Evolutionary conservation across 2,888 invertebrate genomes (phyloP).

Genomic region (Platycheirus rosarum): DNA sequence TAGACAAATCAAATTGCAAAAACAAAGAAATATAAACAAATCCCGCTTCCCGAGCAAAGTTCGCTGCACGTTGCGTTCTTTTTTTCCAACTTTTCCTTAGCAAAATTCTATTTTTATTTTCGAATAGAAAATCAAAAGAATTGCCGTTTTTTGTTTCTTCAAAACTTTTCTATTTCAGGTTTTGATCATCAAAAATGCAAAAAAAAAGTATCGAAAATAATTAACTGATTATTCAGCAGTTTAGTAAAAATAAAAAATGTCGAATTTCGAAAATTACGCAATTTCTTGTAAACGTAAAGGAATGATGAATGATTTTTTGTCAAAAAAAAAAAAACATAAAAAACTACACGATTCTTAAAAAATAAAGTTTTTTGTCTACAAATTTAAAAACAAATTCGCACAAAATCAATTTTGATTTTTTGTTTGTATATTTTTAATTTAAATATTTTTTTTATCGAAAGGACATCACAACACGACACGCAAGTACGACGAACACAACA

Average conservation of each 20-base stretch:
- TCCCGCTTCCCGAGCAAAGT: constrained; percentile 41
- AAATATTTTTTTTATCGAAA: constrained; percentile 26
- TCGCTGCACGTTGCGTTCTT: constrained; percentile 54
- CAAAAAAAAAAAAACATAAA: constrained; percentile 7
- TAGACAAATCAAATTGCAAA: constrained; percentile 32
- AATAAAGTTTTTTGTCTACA: constrained; percentile 13
- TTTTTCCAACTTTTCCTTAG: constrained; percentile 45
- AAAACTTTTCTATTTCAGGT: constrained; percentile 50
- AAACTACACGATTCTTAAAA: constrained; percentile 33
- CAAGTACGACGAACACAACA: constrained; percentile 66
- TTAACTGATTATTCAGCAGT: constrained; percentile 19
- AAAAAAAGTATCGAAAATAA: constrained; percentile 15
- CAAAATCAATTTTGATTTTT: constrained; percentile 15
- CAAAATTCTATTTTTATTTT: constrained; percentile 67
- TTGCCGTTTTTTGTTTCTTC: constrained; percentile 44
- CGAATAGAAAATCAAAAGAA: constrained; percentile 69
- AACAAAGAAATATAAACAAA: constrained; percentile 29
- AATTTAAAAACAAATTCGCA: constrained; percentile 34
- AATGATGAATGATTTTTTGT: constrained; percentile 51
- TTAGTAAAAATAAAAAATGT: constrained; percentile 23
- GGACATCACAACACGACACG: constrained; percentile 67
- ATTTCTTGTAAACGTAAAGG: constrained; percentile 39
- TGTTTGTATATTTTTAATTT: constrained; percentile 3
- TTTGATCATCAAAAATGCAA: constrained; percentile 38
- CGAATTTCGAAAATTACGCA: constrained; percentile 64